Conservation (phyloP, 2,888 invertebrate species). For the Eristalis tenax region DNA sequence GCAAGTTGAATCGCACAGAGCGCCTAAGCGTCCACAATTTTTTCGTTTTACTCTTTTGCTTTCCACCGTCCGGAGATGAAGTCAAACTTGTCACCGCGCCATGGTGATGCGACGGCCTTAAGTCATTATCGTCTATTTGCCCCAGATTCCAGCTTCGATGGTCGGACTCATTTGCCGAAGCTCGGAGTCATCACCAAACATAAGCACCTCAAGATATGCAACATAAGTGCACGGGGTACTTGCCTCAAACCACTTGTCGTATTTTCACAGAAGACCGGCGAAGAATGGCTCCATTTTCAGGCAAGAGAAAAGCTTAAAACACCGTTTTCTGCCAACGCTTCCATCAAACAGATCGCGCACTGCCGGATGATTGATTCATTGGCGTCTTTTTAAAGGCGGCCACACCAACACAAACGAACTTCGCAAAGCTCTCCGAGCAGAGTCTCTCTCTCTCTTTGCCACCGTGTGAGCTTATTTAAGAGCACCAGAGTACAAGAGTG, state of each 20-base stretch:
- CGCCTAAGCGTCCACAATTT: neutral
- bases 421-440: neutral
- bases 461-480: constrained; percentile 13
- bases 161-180: neutral
- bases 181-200: neutral
- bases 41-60: too few species aligned
- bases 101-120: neutral
- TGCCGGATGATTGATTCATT: constrained; percentile 1
- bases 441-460: neutral
- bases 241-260: neutral
- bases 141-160: neutral
- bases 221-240: neutral
- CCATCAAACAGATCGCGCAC: constrained; percentile 17
- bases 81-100: neutral
- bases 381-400: too few species aligned
- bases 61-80: neutral
- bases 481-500: constrained; percentile 20
- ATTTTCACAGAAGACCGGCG: neutral
- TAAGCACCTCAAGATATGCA: constrained; percentile 59
- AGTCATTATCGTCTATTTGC: neutral
- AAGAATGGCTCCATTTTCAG: neutral
- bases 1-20: neutral
- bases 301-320: constrained; percentile 26
- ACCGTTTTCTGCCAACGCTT: constrained; percentile 44
- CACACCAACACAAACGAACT: neutral